Evolutionary conservation across 2,797 vertebrate genomes (phyloP), one percentile per base, ranked within the genome.

Genomic region (Heterohyrax brucei): DNA sequence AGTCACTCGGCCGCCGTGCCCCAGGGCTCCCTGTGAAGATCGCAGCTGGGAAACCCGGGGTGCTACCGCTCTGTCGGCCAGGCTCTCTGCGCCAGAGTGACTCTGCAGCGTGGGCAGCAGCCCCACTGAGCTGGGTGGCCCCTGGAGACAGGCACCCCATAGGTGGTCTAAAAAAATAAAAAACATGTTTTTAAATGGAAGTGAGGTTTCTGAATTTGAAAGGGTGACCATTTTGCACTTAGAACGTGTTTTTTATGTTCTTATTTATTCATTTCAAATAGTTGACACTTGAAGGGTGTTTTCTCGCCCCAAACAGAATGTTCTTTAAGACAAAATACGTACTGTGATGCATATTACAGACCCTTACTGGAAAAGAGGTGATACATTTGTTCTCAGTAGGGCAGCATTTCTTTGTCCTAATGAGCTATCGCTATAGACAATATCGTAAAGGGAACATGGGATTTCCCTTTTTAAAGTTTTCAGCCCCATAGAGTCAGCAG

Each of bases 261-360:
- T 0, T 87, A 53, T 93, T 88, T 96, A 46, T 89, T 92, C 56
- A 28, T 80, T 95, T 90, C 77, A 75, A 22, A 44, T 33, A 73
- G 83, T 76, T 81, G 87, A 91, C 33, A 28, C 59, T 95, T 70
- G 84, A 39, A 0, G 96, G 93, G n/a, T 79, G 85, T 91, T 93
- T 91, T 95, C 26, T 21, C 64, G 92, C 88, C 50, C 70, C 24
- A 53, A 87, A 92, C 10, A 26, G 61, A 26, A 26, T 64, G 62
- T 50, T 21, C 78, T 77, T 64, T 72, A 50, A 4, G 26, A 72
- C 82, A 13, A 48, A 26, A 28, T 28, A 66, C 82, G 33, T 48
- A 70, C 50, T 76, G 24, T 70, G 93, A 33, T 56, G 22, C 46
- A 5, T 14, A 16, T 70, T 80, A 46, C n/a, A 83, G 33, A 72